Percentiles rank a stretch among this genome's conserved stretches.
Conservation (phyloP, 2,113 vertebrate species). For the Lucifuga dentata region DNA sequence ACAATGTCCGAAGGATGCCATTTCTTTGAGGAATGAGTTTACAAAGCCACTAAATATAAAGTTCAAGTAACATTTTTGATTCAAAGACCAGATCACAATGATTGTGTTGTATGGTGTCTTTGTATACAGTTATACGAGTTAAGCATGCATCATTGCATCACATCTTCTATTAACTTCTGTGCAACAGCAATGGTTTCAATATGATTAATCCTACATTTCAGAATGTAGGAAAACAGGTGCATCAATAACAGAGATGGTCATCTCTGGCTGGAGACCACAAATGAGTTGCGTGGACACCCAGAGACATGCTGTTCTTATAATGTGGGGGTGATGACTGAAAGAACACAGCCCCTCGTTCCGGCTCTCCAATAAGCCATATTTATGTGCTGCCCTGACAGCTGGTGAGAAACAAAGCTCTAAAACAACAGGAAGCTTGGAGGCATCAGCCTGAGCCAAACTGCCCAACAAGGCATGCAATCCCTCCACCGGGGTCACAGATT, state of each 20-base stretch:
- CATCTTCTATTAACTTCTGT: background rate
- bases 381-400: constrained; percentile 74
- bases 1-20: background rate
- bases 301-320: constrained; percentile 54
- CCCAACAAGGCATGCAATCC: constrained; percentile 72
- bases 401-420: constrained; percentile 79
- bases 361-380: constrained; percentile 69
- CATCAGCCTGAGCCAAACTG: constrained; percentile 69
- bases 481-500: constrained; percentile 55
- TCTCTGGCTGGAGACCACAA: constrained; percentile 36
- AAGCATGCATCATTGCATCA: constrained; percentile 1
- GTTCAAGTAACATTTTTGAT: no score
- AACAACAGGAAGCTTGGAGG: constrained; percentile 78
- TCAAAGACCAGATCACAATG: background rate
- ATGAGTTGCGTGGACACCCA: constrained; percentile 37
- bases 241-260: constrained; percentile 11
- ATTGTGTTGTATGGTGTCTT: background rate
- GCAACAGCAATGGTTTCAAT: background rate
- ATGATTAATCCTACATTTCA: constrained; percentile 20
- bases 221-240: constrained; percentile 53
- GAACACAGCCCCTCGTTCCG: constrained; percentile 48
- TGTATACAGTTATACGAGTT: background rate
- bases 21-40: background rate
- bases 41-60: constrained; percentile 1
- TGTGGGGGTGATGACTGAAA: constrained; percentile 65